Base-by-base conservation (phyloP, 2,888 invertebrate genomes). In the Drosophila mimetica region DNA sequence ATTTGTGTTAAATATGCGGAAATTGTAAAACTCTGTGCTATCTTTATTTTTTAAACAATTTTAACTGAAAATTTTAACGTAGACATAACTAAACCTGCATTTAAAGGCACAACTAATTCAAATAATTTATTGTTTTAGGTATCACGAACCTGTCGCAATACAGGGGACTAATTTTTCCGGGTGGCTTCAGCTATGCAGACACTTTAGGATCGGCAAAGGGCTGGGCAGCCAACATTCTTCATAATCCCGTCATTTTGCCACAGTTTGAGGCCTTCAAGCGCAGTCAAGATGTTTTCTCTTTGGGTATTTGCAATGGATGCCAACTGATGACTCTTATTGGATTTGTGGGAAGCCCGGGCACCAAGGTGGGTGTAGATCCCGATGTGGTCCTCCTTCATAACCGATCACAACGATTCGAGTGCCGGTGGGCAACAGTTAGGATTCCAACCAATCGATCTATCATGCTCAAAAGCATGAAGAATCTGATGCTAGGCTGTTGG, bases 281-380 rank as follows among this genome's bases (percentile, higher is more conserved):
- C 36, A 93, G 96, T 13, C 89, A 92, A 0, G 96, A 99, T 90
- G 98, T 98, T 0, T 99, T 99, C 91, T 98, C 98, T 53, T 93
- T 99, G 75, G 99, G 99, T 30, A 96, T 99, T n/a, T 99, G 99
- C 90, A 99, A 99, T 91, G 99, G 99, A 0, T 99, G 99, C 89
- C 99, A 99, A 90, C 92, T 99, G 74, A 97, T 99, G 97, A 97
- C 96, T 5, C 92, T 97, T 22, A 94, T 99, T 6, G 98, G 98
- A 4, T 99, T 98, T 97, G 93, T 99, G 48, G 96, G 96, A 42
- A 92, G 97, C n/a, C 14, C 37, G 1, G 18, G 50, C 50, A 77
- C n/a, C 80, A 76, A 9, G 5, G 52, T 36, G 2, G 48, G 42
- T 11, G 16, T 36, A 7, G 54, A 67, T 25, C 93, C 94, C 0